Percentiles rank a stretch among this genome's conserved stretches.
Conservation (phyloP, 2,797 vertebrate genomes). For the Pangasius krempfi region DNA sequence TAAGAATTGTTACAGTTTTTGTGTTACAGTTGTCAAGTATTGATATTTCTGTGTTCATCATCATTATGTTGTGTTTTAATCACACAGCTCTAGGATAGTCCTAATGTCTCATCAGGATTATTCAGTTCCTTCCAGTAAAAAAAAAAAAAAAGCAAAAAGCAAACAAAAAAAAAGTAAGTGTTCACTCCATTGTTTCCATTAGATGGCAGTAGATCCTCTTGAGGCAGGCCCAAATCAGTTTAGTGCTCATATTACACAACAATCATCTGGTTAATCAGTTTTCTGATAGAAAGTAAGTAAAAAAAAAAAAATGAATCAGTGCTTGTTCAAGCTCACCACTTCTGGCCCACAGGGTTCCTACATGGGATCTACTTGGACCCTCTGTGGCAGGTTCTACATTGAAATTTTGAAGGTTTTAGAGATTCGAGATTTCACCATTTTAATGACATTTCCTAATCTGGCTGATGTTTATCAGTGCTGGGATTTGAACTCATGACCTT, state of each 20-base stretch:
- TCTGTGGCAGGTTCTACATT: neutral
- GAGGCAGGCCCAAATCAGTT: neutral
- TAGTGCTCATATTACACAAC: neutral
- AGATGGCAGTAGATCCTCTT: constrained; percentile 34
- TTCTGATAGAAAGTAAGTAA: neutral
- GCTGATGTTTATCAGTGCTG: neutral
- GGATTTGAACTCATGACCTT: neutral
- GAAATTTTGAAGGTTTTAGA: neutral
- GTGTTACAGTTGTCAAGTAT: neutral
- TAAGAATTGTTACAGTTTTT: neutral
- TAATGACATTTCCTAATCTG: neutral
- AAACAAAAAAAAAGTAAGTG: neutral
- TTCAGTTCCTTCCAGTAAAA: neutral
- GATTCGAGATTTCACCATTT: neutral
- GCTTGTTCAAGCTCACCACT: neutral
- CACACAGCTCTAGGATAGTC: neutral
- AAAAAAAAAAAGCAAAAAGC: neutral
- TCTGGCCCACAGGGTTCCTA: neutral
- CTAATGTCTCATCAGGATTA: neutral
- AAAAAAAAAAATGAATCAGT: neutral
- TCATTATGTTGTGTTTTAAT: neutral
- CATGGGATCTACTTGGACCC: neutral
- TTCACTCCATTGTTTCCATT: neutral
- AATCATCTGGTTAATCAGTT: neutral
- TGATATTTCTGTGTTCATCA: neutral